phyloP scores from a whole-genome alignment of 2,797 vertebrate species.

The Anguilla marmorata region DNA sequence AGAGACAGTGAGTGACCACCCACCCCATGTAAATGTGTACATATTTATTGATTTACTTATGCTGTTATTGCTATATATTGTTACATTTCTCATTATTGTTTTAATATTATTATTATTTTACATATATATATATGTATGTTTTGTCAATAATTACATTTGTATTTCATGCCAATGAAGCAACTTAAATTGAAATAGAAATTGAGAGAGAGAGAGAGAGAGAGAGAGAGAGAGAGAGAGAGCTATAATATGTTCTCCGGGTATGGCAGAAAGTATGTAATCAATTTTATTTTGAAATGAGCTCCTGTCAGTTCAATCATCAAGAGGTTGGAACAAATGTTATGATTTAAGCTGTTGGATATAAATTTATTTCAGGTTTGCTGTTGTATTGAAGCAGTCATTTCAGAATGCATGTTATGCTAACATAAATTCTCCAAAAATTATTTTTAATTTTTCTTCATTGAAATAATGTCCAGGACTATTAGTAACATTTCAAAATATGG shows the following conservation, averaged over 20 bases:
- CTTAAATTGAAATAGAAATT: too few species aligned
- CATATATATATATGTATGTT: too few species aligned
- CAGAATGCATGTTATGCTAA: background rate
- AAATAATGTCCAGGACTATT: background rate
- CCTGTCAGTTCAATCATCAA: background rate
- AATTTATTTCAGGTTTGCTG: background rate
- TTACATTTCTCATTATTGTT: too few species aligned
- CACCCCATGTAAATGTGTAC: too few species aligned
- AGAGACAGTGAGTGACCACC: too few species aligned
- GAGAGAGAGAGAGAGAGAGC: background rate
- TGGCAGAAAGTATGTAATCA: background rate
- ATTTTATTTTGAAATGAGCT: constrained; percentile 10
- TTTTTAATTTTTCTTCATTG: background rate
- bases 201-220: too few species aligned
- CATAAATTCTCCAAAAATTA: background rate
- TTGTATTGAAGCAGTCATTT: background rate
- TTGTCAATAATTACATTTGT: too few species aligned
- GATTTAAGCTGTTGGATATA: background rate
- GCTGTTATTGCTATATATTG: too few species aligned
- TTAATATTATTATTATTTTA: too few species aligned
- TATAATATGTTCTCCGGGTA: background rate
- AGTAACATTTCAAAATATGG: background rate
- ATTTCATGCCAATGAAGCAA: too few species aligned
- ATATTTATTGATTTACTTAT: too few species aligned
- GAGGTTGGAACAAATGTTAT: background rate